These are phyloP conservation scores for Hemiscyllium ocellatum DNA, from an alignment of 2,113 vertebrate genomes.

Conservation along the genomic window DNA sequence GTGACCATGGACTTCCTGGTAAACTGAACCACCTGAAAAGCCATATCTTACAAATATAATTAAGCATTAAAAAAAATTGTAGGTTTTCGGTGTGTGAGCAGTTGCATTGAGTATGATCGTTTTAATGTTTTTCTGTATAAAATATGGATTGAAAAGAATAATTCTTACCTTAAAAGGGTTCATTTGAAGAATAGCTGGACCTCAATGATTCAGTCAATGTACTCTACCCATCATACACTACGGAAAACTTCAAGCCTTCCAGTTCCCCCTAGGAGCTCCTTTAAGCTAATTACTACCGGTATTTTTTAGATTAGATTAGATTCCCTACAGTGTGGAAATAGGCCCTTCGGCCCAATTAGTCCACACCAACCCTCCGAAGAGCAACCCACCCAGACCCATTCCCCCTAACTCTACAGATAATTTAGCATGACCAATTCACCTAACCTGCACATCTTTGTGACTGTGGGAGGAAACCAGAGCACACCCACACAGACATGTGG, in stretches of 20 bases:
- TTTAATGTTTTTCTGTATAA: not conserved
- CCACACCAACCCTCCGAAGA: no score
- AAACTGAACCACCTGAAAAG: not conserved
- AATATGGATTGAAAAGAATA: not conserved
- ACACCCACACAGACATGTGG: no score
- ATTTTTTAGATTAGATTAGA: no score
- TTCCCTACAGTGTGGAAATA: no score
- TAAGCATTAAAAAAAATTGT: not conserved
- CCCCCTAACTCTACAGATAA: no score
- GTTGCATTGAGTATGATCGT: not conserved
- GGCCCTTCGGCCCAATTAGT: no score
- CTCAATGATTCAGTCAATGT: not conserved
- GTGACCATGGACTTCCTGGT: constrained; percentile 92
- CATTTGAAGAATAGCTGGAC: not conserved
- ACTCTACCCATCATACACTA: not conserved
- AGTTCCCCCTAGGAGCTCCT: not conserved
- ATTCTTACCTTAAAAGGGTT: not conserved
- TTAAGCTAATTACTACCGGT: not conserved
- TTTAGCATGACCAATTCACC: no score
- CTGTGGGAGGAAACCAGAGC: no score
- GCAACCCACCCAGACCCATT: no score
- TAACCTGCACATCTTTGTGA: no score
- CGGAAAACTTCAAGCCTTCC: no score
- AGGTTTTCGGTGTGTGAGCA: not conserved
- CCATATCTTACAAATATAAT: not conserved